Conservation (phyloP, 1,140 invertebrate species). For the Aporrectodea caliginosa region DNA sequence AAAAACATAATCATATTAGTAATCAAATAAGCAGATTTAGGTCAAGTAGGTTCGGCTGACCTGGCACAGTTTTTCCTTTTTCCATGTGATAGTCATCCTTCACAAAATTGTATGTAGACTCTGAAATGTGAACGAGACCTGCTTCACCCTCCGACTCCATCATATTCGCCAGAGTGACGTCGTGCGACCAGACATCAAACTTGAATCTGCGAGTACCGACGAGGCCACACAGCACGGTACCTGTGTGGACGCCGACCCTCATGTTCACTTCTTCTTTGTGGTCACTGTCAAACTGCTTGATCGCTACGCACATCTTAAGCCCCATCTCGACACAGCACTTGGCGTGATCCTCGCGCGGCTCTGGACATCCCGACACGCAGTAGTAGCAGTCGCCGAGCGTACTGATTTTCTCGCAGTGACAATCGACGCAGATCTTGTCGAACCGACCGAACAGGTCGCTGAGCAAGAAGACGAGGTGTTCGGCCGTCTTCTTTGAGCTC, state of each 20-base stretch:
- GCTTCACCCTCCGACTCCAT: constrained; percentile 94
- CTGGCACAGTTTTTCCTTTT: constrained; percentile 75
- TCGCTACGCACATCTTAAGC: constrained; percentile 91
- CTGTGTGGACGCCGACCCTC: constrained; percentile 91
- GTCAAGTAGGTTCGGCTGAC: too few relatives aligned
- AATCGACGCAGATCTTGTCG: constrained; percentile 73
- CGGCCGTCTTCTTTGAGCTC: constrained; percentile 82
- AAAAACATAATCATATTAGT: too few relatives aligned
- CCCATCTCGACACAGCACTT: constrained; percentile 94
- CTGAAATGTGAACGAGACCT: constrained; percentile 84
- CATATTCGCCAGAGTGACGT: constrained; percentile 94
- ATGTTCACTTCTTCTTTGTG: constrained; percentile 64
- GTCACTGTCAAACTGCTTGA: constrained; percentile 61
- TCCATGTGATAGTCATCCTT: constrained; percentile 77
- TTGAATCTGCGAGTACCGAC: constrained; percentile 91
- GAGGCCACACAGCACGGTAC: constrained; percentile 87
- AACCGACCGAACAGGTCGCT: constrained; percentile 96
- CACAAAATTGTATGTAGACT: constrained; percentile 77
- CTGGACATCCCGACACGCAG: constrained; percentile 85
- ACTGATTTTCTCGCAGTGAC: constrained; percentile 64
- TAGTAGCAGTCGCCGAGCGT: constrained; percentile 84
- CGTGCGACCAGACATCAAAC: constrained; percentile 96
- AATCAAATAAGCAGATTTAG: too few relatives aligned
- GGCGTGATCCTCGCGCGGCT: constrained; percentile 81
- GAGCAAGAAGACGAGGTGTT: constrained; percentile 75